phyloP scores from a whole-genome alignment of 2,113 vertebrate species.

The Ciconia boyciana region DNA sequence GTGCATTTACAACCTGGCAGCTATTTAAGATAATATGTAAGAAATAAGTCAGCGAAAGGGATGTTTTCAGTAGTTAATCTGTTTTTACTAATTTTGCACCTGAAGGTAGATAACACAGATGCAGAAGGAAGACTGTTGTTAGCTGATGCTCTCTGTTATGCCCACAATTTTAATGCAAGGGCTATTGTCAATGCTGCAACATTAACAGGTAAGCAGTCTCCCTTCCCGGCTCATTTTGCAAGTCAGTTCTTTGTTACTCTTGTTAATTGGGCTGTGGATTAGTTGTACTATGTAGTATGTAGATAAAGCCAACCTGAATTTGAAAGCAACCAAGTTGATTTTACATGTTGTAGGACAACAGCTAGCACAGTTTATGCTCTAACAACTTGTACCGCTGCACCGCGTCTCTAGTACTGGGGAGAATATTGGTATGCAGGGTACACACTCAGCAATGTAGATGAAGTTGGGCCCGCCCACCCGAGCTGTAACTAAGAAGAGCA shows the following conservation, averaged over 20 bases:
- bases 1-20: not conserved
- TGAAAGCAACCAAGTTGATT: not conserved
- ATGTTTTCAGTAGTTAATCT: not conserved
- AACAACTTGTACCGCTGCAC: not conserved
- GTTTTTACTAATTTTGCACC: not conserved
- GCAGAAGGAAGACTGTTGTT: slow-evolving; percentile 92
- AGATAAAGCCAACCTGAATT: not conserved
- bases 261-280: not conserved
- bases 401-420: not conserved
- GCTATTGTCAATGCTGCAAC: slow-evolving; percentile 92
- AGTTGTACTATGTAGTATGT: not conserved
- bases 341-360: not conserved
- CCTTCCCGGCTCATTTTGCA: not conserved
- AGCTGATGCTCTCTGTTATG: slow-evolving; percentile 93
- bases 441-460: accelerated
- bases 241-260: not conserved
- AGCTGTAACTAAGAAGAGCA: not conserved
- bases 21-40: not conserved
- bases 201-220: slow-evolving; percentile 83
- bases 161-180: slow-evolving; percentile 87
- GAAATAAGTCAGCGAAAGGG: not conserved
- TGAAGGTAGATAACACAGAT: slow-evolving; percentile 94
- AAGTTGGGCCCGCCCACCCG: not conserved
- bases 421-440: not conserved
- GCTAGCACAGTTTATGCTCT: not conserved